A percentile compares a stretch with the other conserved stretches of the same genome.
Evolutionary conservation across 2,797 vertebrate genomes (phyloP).

Genomic region (Crenuchus spilurus): DNA sequence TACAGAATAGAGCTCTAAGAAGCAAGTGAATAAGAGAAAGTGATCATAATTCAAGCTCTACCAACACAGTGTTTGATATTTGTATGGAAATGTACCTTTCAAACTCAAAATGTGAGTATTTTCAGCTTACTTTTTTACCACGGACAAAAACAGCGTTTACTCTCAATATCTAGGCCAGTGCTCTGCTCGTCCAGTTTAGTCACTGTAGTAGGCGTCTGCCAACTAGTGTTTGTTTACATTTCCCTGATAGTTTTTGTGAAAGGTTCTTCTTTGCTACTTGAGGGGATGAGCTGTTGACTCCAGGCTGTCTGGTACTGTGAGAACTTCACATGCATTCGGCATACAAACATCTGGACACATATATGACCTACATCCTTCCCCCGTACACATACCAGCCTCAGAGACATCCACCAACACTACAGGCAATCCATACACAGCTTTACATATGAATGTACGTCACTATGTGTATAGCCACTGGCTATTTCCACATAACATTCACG

Average conservation of each 20-base stretch:
- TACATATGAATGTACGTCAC: neutral
- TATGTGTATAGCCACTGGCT: conserved; percentile 1
- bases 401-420: neutral
- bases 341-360: conserved; percentile 12
- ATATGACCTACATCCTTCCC: conserved; percentile 2
- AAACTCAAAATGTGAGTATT: neutral
- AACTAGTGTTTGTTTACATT: neutral
- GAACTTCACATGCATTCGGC: neutral
- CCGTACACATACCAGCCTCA: conserved; percentile 2
- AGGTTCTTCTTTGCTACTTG: neutral
- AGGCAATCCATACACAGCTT: conserved; percentile 1
- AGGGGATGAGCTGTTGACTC: conserved; percentile 9
- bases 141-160: neutral
- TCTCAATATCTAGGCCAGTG: neutral
- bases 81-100: neutral
- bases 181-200: conserved; percentile 5
- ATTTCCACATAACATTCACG: conserved; percentile 1
- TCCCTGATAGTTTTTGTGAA: neutral
- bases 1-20: too few species aligned
- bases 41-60: neutral
- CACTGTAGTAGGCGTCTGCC: neutral
- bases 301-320: conserved; percentile 13
- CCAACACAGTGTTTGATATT: neutral
- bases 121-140: neutral
- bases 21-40: too few species aligned